Evolutionary conservation across 1,140 invertebrate genomes (phyloP), one percentile per base, ranked within the genome.

Genomic region (Trachymyrmex septentrionalis): DNA sequence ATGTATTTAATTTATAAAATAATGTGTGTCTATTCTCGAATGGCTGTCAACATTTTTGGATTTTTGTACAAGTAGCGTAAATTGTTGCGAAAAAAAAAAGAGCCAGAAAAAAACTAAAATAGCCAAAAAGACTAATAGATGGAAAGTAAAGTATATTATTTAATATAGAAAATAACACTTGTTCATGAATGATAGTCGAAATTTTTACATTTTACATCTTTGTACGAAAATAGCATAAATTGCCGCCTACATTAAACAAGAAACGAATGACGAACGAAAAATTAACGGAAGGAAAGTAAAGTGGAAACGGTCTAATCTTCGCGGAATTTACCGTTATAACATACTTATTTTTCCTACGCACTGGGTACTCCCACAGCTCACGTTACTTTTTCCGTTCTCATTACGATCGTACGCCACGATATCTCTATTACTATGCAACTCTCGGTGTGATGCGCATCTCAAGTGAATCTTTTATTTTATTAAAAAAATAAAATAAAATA

Each of bases 301-400:
- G 12, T 21, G 30, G 16, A 24, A 38, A 3, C n/a, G 10, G 55
- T 30, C 55, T 61, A 34, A 61, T 24, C 30, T 7, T 76, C 16
- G 55, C 73, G 73, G 16, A 76, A 76, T 73, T 7, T 75, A 76
- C 73, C 73, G 73, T 76, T 76, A 61, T 38, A 76, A 61, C 73
- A 61, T 61, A 76, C 73, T 76, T 24, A 76, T 76, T 76, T 75
- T 61, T 24, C 21, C 73, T 24, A 38, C 30, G 30, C 38, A 48
- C 21, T 19, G 38, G 30, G 38, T 14, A 61, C 16, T 24, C n/a
- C 34, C 34, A 59, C 7, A 24, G 21, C 21, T 44, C 73, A 27
- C 72, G 30, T 38, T 59, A 30, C 34, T 61, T 76, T 76, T 76
- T 61, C 55, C 73, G 55, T 61, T 76, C 73, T 76, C 73, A 61